A percentile compares a stretch with the other conserved stretches of the same genome.
phyloP scores from a whole-genome alignment of 2,888 invertebrate species.

The Iselma pallidipennis region DNA sequence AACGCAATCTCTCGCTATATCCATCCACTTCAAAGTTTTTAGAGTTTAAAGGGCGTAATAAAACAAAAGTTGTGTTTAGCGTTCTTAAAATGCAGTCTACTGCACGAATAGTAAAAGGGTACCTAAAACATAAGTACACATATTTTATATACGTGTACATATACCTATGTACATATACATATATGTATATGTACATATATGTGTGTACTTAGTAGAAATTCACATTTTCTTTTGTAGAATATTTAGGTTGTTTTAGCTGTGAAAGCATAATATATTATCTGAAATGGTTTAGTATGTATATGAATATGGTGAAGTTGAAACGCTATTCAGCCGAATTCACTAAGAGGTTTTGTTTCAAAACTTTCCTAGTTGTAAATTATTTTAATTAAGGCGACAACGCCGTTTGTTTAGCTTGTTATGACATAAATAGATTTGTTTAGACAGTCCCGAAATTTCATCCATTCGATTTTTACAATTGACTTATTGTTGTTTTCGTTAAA shows the following conservation, averaged over 20 bases:
- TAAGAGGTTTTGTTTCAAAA: background rate
- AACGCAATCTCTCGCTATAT: background rate
- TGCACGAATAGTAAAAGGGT: background rate
- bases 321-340: background rate
- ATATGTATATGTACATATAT: background rate
- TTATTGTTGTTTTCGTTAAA: no score
- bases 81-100: background rate
- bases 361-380: background rate
- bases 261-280: background rate
- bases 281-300: background rate
- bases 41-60: background rate
- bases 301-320: background rate
- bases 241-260: background rate
- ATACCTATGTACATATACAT: background rate
- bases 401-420: background rate
- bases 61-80: background rate
- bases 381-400: background rate
- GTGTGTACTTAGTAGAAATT: background rate
- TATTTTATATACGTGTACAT: background rate
- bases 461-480: no score
- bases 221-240: background rate
- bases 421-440: background rate
- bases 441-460: background rate
- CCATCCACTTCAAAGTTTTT: background rate
- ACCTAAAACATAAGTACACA: background rate